Percentiles rank a stretch among this genome's conserved stretches.
phyloP scores from a whole-genome alignment of 2,888 invertebrate genomes.

The Gnatocerus cornutus region DNA sequence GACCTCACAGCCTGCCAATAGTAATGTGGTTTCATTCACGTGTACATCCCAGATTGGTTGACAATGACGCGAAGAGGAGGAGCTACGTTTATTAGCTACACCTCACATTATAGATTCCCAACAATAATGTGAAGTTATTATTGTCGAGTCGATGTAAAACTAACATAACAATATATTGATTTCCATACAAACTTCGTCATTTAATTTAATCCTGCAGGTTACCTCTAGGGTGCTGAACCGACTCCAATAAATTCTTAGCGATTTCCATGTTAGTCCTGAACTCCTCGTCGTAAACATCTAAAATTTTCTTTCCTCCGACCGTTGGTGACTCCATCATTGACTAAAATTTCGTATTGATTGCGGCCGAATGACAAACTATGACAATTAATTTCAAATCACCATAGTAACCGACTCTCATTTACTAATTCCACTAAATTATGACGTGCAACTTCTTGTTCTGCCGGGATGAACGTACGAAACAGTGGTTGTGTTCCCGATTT shows the following conservation, averaged over 20 bases:
- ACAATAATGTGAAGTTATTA: slow-evolving; percentile 5
- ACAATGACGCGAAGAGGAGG: too few species aligned
- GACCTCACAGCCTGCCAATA: not conserved
- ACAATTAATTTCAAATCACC: slow-evolving; percentile 42
- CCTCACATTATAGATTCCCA: not conserved
- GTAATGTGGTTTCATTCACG: too few species aligned
- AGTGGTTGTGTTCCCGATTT: slow-evolving; percentile 69
- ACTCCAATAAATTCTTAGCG: slow-evolving; percentile 69
- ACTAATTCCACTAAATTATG: slow-evolving; percentile 40
- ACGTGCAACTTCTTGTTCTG: slow-evolving; percentile 18
- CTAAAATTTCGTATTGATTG: slow-evolving; percentile 32
- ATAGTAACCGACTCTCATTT: slow-evolving; percentile 36
- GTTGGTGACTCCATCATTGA: slow-evolving; percentile 11
- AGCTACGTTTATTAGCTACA: not conserved
- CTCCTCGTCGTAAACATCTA: slow-evolving; percentile 72
- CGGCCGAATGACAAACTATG: slow-evolving; percentile 24
- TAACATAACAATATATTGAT: slow-evolving; percentile 3
- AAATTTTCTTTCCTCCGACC: slow-evolving; percentile 11
- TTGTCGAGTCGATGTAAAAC: slow-evolving; percentile 1
- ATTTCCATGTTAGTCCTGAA: slow-evolving; percentile 72
- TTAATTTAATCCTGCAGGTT: slow-evolving; percentile 1
- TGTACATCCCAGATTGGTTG: too few species aligned
- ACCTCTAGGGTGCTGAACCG: slow-evolving; percentile 63
- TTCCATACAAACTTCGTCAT: not conserved
- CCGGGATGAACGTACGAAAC: slow-evolving; percentile 60